A percentile compares a stretch with the other conserved stretches of the same genome.
phyloP scores from a whole-genome alignment of 2,113 vertebrate genomes.

The Euleptes europaea region DNA sequence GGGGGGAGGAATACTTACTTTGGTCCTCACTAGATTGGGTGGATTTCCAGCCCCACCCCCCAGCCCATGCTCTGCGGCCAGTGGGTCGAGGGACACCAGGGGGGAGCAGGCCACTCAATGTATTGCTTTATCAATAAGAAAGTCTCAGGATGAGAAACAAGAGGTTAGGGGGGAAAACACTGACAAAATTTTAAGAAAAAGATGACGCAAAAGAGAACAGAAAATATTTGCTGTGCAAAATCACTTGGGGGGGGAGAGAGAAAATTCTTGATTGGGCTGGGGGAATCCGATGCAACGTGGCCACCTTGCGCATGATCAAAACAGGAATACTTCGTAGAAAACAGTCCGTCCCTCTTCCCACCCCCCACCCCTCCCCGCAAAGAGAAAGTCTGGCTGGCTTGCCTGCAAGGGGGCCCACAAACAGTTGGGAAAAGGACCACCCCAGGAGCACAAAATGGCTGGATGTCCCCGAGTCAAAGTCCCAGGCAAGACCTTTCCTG shows the following conservation, averaged over 20 bases:
- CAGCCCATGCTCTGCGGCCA: too few species aligned
- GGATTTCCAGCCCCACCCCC: neutral
- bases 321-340: neutral
- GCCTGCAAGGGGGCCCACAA: too few species aligned
- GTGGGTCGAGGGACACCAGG: neutral
- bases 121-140: neutral
- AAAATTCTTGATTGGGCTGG: too few species aligned
- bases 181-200: neutral
- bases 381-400: neutral
- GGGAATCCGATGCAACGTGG: fast-evolving
- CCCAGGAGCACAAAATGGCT: neutral
- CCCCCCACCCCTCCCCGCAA: fast-evolving
- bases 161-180: neutral
- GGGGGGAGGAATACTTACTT: too few species aligned
- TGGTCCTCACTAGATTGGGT: neutral
- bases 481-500: too few species aligned
- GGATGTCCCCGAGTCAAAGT: fast-evolving
- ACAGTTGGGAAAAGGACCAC: neutral
- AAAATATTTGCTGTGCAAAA: neutral
- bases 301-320: too few species aligned
- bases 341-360: too few species aligned
- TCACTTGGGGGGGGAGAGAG: neutral
- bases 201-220: neutral
- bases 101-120: neutral
- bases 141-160: neutral